Conservation (phyloP, 2,113 vertebrate genomes). For the Ammodytes dubius region DNA sequence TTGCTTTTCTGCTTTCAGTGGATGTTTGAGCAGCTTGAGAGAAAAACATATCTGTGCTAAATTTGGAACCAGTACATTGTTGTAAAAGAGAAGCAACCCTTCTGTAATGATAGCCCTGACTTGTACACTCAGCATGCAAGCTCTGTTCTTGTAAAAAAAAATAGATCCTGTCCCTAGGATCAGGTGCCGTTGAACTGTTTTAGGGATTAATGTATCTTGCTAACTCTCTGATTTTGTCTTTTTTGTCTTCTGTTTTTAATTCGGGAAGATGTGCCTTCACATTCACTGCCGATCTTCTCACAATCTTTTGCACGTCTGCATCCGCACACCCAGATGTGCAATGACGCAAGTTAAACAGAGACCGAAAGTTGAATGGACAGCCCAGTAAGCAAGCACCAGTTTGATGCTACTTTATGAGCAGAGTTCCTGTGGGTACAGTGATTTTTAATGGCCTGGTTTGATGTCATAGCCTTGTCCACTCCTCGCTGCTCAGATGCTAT, state of each 20-base stretch:
- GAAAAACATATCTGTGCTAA: slow-evolving; percentile 39
- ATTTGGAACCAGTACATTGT: slow-evolving; percentile 28
- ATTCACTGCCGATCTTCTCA: slow-evolving; percentile 37
- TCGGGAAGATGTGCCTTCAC: slow-evolving; percentile 14
- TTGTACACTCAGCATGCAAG: slow-evolving; percentile 27
- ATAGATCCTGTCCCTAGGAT: slow-evolving; percentile 46
- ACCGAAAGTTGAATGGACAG: slow-evolving; percentile 13
- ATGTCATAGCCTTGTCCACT: slow-evolving; percentile 26
- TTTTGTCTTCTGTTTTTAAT: slow-evolving; percentile 13
- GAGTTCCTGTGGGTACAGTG: slow-evolving; percentile 24
- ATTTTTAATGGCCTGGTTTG: slow-evolving; percentile 12
- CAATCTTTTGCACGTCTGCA: slow-evolving; percentile 25
- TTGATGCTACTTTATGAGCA: slow-evolving; percentile 13
- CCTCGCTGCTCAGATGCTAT: slow-evolving; percentile 46
- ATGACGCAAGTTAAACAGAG: slow-evolving; percentile 21
- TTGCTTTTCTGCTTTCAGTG: slow-evolving; percentile 21
- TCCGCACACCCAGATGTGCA: slow-evolving; percentile 10
- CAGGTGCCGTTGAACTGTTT: slow-evolving; percentile 43
- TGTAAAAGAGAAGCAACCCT: slow-evolving; percentile 32
- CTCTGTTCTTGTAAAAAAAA: slow-evolving; percentile 44
- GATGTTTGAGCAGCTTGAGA: slow-evolving; percentile 24
- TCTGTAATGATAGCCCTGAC: slow-evolving; percentile 63
- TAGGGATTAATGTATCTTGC: slow-evolving; percentile 34
- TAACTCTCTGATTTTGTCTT: slow-evolving; percentile 52
- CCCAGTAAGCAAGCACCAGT: not conserved